These are phyloP conservation scores for Oasisia sp. DNA, from an alignment of 2,888 invertebrate species.

Conservation along the genomic window DNA sequence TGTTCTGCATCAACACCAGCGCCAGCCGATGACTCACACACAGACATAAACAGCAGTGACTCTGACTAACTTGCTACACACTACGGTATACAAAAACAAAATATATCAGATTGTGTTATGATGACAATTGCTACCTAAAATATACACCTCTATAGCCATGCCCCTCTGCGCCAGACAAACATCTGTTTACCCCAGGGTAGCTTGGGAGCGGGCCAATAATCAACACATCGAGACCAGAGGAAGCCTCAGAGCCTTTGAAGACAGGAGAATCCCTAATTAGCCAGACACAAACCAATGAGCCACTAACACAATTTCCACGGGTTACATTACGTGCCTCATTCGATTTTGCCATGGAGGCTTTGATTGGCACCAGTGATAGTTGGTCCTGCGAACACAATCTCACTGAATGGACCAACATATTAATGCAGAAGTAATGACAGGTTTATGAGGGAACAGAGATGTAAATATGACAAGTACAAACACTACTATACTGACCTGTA, in stretches of 20 bases:
- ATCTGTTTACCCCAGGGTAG: neutral
- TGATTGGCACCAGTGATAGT: neutral
- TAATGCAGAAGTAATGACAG: neutral
- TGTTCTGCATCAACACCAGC: too few relatives aligned
- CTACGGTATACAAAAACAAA: too few relatives aligned
- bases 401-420: neutral
- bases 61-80: too few relatives aligned
- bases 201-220: neutral
- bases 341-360: neutral
- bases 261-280: neutral
- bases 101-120: too few relatives aligned
- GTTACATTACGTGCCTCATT: constrained; percentile 10
- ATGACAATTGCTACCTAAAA: too few relatives aligned
- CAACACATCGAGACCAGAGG: neutral
- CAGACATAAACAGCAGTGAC: too few relatives aligned
- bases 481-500: neutral
- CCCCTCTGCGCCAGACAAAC: neutral
- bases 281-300: neutral
- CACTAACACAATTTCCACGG: neutral
- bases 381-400: neutral
- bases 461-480: neutral
- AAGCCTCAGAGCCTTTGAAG: neutral
- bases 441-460: neutral
- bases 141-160: too few relatives aligned
- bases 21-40: too few relatives aligned